These are phyloP conservation scores for Todiramphus chloris DNA, from an alignment of 2,113 vertebrate species.

Conservation along the genomic window DNA sequence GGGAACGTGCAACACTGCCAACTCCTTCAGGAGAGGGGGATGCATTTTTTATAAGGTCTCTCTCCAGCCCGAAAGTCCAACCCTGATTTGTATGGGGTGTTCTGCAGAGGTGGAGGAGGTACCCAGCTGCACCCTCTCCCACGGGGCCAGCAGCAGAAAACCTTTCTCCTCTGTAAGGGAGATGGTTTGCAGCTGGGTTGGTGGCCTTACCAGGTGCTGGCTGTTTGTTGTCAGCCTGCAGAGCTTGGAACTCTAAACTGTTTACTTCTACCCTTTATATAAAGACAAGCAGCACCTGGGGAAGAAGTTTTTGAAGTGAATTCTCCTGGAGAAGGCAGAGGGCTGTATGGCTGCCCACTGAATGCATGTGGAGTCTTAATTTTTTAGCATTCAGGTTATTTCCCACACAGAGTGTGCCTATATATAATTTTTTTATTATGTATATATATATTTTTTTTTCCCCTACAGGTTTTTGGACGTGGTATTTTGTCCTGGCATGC, in stretches of 20 bases:
- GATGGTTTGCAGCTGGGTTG: neutral
- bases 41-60: neutral
- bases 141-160: neutral
- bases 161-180: neutral
- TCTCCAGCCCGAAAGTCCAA: neutral
- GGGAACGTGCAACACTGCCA: accelerated
- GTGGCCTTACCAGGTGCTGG: neutral
- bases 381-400: neutral
- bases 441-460: neutral
- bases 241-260: neutral
- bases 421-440: too few relatives aligned
- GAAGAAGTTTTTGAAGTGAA: neutral
- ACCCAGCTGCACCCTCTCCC: neutral
- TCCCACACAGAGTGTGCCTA: neutral
- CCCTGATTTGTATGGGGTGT: neutral
- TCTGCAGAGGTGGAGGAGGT: neutral
- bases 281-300: neutral
- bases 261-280: neutral
- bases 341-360: neutral
- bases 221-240: neutral
- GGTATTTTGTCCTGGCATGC: neutral
- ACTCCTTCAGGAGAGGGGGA: neutral
- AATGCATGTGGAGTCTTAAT: neutral
- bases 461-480: neutral
- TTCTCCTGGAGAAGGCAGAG: neutral